Evolutionary conservation across 1,140 invertebrate genomes (phyloP).

Genomic region (Ceratitis capitata): DNA sequence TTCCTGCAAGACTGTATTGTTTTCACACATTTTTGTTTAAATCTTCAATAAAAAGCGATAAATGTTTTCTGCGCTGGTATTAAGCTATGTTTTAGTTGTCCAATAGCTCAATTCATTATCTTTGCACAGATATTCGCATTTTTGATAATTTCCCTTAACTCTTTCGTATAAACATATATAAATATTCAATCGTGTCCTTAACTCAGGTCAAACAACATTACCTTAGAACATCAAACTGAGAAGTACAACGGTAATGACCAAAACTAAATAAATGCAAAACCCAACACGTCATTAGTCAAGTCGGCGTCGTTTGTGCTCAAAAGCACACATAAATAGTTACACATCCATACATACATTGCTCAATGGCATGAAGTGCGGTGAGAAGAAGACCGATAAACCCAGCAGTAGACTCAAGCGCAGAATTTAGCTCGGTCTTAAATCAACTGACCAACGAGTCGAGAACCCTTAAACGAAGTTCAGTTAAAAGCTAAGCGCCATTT

Average conservation of each 20-base stretch:
- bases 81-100: too few relatives aligned
- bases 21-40: too few relatives aligned
- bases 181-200: background rate
- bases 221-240: background rate
- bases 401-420: background rate
- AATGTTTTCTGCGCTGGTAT: too few relatives aligned
- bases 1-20: too few relatives aligned
- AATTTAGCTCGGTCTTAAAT: background rate
- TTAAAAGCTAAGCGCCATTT: slow-evolving; percentile 39
- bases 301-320: background rate
- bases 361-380: background rate
- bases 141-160: background rate
- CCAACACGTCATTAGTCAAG: slow-evolving; percentile 9
- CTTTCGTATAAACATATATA: too few relatives aligned
- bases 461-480: background rate
- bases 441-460: background rate
- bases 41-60: too few relatives aligned
- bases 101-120: background rate
- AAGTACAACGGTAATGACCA: background rate
- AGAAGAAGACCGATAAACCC: background rate
- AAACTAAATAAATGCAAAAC: background rate
- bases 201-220: background rate
- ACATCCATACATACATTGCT: background rate
- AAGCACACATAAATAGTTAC: background rate
- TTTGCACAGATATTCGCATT: background rate